These are phyloP conservation scores for Drosophila conformis DNA, from an alignment of 2,888 invertebrate species.

Conservation along the genomic window DNA sequence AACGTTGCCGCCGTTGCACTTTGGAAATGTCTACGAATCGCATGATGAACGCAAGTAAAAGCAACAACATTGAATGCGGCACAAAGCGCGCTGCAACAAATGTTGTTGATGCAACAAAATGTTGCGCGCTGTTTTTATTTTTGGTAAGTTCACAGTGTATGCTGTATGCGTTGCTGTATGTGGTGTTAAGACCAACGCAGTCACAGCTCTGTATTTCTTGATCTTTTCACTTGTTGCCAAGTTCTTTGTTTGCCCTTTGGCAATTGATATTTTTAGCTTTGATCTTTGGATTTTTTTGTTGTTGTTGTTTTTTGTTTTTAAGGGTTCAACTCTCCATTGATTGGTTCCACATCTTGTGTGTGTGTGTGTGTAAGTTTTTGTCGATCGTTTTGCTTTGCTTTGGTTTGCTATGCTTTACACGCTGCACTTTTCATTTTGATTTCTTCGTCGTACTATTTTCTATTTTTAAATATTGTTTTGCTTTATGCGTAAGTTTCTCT, in stretches of 20 bases:
- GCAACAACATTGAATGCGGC: slow-evolving; percentile 84
- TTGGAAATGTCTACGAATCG: slow-evolving; percentile 85
- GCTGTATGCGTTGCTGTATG: neutral
- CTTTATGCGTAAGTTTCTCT: slow-evolving; percentile 71
- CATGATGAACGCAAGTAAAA: slow-evolving; percentile 84
- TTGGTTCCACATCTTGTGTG: slow-evolving; percentile 66
- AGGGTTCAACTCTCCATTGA: slow-evolving; percentile 73
- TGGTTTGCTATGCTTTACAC: slow-evolving; percentile 33
- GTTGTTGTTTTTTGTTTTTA: slow-evolving; percentile 38
- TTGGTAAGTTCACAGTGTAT: slow-evolving; percentile 36
- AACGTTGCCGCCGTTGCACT: slow-evolving; percentile 77
- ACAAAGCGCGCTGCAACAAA: slow-evolving; percentile 55
- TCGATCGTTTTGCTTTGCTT: slow-evolving; percentile 25
- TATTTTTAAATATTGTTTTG: slow-evolving; percentile 76
- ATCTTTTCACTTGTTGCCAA: slow-evolving; percentile 67
- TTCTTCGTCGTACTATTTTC: slow-evolving; percentile 52
- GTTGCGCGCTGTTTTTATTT: slow-evolving; percentile 46
- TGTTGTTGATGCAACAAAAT: slow-evolving; percentile 43
- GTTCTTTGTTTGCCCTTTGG: slow-evolving; percentile 38
- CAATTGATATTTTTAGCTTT: slow-evolving; percentile 56
- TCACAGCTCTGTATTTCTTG: slow-evolving; percentile 2
- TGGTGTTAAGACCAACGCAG: slow-evolving; percentile 70
- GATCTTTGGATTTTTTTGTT: slow-evolving; percentile 15
- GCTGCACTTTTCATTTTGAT: slow-evolving; percentile 74
- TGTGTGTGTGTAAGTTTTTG: slow-evolving; percentile 22